phyloP scores from a whole-genome alignment of 2,797 vertebrate genomes.

The Triplophysa bombifrons region DNA sequence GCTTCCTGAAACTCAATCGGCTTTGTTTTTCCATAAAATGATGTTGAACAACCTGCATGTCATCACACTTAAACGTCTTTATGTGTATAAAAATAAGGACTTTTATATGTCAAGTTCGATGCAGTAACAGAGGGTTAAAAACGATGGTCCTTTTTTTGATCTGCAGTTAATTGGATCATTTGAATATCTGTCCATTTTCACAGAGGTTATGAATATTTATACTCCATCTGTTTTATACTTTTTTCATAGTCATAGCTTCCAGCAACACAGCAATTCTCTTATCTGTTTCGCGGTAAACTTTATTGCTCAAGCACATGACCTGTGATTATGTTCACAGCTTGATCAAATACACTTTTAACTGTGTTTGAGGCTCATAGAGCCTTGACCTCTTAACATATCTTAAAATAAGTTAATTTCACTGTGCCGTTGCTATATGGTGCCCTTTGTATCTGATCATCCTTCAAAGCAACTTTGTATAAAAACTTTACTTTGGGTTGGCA shows the following conservation, averaged over 20 bases:
- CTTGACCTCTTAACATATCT: background rate
- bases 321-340: constrained; percentile 25
- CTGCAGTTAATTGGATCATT: constrained; percentile 29
- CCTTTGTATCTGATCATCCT: constrained; percentile 16
- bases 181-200: constrained; percentile 43
- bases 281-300: background rate
- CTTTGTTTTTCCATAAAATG: too few relatives aligned
- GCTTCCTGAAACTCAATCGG: too few relatives aligned
- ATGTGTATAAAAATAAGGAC: constrained; percentile 3
- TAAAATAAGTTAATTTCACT: background rate
- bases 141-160: constrained; percentile 30
- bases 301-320: constrained; percentile 11
- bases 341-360: background rate
- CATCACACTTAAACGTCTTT: background rate
- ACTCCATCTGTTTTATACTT: constrained; percentile 25
- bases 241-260: constrained; percentile 29
- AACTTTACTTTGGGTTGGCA: constrained; percentile 69
- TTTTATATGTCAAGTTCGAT: background rate
- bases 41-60: too few relatives aligned
- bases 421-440: constrained; percentile 14
- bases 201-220: constrained; percentile 36
- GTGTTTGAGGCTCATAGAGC: background rate
- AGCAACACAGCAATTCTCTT: constrained; percentile 15
- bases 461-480: constrained; percentile 63
- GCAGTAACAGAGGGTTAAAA: constrained; percentile 18